phyloP scores from a whole-genome alignment of 2,888 invertebrate genomes.

The Lasius fuliginosus region DNA sequence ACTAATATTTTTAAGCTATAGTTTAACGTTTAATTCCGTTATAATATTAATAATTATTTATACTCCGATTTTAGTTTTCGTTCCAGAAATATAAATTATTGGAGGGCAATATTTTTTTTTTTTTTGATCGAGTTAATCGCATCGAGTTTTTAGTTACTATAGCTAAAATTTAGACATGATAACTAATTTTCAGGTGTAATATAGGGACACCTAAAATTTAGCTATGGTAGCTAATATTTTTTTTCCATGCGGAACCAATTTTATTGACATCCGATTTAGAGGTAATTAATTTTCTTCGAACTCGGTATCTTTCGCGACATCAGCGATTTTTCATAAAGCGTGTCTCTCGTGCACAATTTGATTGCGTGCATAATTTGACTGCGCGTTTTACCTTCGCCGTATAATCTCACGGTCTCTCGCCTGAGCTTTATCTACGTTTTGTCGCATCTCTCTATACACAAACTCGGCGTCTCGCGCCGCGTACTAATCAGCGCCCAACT shows the following conservation, averaged over 20 bases:
- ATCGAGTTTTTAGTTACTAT: too few species aligned
- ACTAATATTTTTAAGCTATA: too few species aligned
- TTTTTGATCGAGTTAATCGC: too few species aligned
- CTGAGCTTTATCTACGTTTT: slow-evolving; percentile 23
- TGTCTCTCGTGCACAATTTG: slow-evolving; percentile 25
- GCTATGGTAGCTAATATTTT: too few species aligned
- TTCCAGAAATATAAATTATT: too few species aligned
- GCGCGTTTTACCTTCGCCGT: not conserved
- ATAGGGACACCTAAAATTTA: too few species aligned
- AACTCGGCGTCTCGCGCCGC: not conserved
- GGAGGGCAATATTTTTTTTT: too few species aligned
- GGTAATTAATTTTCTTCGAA: slow-evolving; percentile 34
- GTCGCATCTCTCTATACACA: slow-evolving; percentile 11
- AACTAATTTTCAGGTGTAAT: too few species aligned
- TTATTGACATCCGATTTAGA: not conserved
- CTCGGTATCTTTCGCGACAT: not conserved
- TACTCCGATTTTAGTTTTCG: too few species aligned
- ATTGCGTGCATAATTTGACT: slow-evolving; percentile 24
- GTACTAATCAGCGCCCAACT: slow-evolving; percentile 60
- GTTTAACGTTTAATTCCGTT: too few species aligned
- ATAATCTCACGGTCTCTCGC: slow-evolving; percentile 35
- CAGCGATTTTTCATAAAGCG: slow-evolving; percentile 13
- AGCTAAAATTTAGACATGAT: too few species aligned
- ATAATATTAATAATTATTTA: too few species aligned
- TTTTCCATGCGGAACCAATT: not conserved